These are phyloP conservation scores for Stegodyphus dumicola DNA, from an alignment of 1,140 invertebrate species.

Conservation along the genomic window DNA sequence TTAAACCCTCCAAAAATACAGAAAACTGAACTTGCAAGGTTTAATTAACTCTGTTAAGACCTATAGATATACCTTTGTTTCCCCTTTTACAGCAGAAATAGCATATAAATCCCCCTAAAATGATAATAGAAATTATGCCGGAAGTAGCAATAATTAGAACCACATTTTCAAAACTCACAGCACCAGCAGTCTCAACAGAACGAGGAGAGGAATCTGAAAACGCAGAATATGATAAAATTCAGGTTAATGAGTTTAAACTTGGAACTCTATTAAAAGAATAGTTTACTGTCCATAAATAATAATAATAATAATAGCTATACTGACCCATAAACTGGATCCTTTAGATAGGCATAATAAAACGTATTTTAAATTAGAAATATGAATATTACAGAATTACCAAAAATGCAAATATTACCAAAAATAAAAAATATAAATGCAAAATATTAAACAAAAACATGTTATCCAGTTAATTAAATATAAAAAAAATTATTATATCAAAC, in stretches of 20 bases:
- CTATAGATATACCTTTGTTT: slow-evolving; percentile 74
- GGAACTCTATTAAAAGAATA: too few species aligned
- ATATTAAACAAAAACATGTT: too few species aligned
- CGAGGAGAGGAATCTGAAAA: slow-evolving; percentile 79
- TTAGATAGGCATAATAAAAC: not conserved
- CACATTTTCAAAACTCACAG: slow-evolving; percentile 79
- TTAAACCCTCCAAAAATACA: too few species aligned
- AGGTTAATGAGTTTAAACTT: not conserved
- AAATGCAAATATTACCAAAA: not conserved
- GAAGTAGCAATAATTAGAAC: slow-evolving; percentile 73
- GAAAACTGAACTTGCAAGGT: too few species aligned
- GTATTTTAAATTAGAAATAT: not conserved
- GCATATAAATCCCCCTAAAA: slow-evolving; percentile 78
- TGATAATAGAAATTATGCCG: slow-evolving; percentile 14
- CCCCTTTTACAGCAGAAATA: slow-evolving; percentile 84
- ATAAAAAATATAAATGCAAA: too few species aligned
- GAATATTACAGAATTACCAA: not conserved
- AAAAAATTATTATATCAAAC: too few species aligned
- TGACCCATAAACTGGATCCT: not conserved
- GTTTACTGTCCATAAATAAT: too few species aligned
- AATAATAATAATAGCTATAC: not conserved
- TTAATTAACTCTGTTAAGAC: too few species aligned
- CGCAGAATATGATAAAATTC: not conserved
- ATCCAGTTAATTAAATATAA: too few species aligned
- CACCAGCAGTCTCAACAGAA: slow-evolving; percentile 78